Base-by-base conservation (phyloP, 2,113 vertebrate species). In the Prionailurus viverrinus region DNA sequence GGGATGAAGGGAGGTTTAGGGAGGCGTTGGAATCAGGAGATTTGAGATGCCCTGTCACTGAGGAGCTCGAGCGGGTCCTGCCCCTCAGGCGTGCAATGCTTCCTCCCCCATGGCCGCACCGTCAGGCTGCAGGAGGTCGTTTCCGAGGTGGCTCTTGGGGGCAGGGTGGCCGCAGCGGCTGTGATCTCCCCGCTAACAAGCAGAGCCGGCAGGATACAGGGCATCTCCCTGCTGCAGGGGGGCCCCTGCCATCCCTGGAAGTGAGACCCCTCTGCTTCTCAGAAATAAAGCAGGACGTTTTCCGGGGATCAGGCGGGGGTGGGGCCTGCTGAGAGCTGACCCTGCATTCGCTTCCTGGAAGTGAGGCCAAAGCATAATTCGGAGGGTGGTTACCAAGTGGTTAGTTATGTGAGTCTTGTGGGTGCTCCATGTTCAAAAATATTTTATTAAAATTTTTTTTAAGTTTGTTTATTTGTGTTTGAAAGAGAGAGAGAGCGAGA, bases 161-260 rank as follows among this genome's bases (percentile, higher is more conserved):
- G 29, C 68, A 33, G 0, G 33, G 0, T 5, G 29, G 7, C 16
- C 3, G n/a, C 5, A 0, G 66, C 0, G 0, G 4, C 29, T 15
- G 10, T 2, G n/a, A 12, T 12, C 68, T 27, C 0, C 0, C 9
- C 0, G 16, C 1, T 1, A 2, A 31, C 45, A 0, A 25, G 33
- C 4, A 1, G 79, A 23, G 51, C 7, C 33, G 39, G 6, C 6
- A 13, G 29, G 51, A 39, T 0, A 0, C 0, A 4, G 18, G 33
- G 10, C 7, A 0, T 0, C 23, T 12, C 0, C 25, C 5, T 7
- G 11, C 48, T 3, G 0, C 5, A 21, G 23, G 0, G 1, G 21
- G 51, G 55, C 12, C 0, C 39, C 2, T 21, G 29, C 27, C 1
- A 8, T 19, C 68, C 1, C 2, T 39, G 55, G 23, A 5, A 36